Conservation (phyloP, 1,140 invertebrate genomes). For the Brachionus koreanus region DNA sequence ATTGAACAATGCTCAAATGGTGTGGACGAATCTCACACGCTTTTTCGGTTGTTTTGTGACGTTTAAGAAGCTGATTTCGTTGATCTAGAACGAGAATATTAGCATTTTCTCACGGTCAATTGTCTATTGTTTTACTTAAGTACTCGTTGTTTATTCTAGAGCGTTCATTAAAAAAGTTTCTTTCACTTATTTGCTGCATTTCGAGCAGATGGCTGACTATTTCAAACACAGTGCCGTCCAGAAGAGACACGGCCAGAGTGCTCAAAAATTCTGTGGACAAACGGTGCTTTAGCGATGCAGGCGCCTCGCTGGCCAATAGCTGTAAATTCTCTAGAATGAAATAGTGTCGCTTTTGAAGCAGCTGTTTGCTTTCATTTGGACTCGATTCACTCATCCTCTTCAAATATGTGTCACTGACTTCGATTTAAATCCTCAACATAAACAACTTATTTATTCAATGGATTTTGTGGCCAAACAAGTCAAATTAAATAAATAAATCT, state of each 20-base stretch:
- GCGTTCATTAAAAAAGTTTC: slow-evolving; percentile 40
- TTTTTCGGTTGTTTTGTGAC: slow-evolving; percentile 41
- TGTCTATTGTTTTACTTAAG: background rate
- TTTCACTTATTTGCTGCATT: slow-evolving; percentile 38
- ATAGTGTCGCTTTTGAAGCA: slow-evolving; percentile 17
- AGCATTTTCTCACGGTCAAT: background rate
- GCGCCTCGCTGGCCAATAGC: background rate
- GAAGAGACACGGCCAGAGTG: slow-evolving; percentile 7
- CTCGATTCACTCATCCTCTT: background rate
- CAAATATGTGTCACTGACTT: background rate
- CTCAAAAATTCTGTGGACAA: slow-evolving; percentile 24
- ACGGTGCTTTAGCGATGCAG: background rate
- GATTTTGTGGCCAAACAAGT: background rate
- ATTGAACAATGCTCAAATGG: slow-evolving; percentile 2
- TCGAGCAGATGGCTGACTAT: slow-evolving; percentile 30
- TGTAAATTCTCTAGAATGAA: slow-evolving; percentile 8
- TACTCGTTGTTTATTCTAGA: slow-evolving; percentile 30
- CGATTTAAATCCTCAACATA: background rate
- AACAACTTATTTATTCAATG: background rate
- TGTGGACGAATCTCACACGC: slow-evolving; percentile 40
- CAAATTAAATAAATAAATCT: background rate
- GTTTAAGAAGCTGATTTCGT: slow-evolving; percentile 39
- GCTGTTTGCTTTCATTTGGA: background rate
- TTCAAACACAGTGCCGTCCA: slow-evolving; percentile 38
- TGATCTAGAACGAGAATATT: slow-evolving; percentile 13